Conservation (phyloP, 1,140 invertebrate genomes). For the Drosophila dunni region DNA sequence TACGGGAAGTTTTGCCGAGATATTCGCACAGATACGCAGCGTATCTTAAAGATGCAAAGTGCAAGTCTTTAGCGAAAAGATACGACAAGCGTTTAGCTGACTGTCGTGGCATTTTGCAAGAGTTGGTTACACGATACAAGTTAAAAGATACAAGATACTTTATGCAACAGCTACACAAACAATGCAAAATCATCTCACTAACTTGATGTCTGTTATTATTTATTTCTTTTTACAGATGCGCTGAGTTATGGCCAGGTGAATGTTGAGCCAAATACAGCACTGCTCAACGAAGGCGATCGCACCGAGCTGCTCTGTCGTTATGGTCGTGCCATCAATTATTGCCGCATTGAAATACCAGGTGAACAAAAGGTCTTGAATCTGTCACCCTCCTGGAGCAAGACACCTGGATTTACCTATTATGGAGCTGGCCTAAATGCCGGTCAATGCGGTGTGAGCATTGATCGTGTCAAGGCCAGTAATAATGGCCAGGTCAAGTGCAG, state of each 20-base stretch:
- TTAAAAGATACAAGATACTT: constrained; percentile 55
- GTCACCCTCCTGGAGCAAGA: constrained; percentile 75
- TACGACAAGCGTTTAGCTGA: constrained; percentile 54
- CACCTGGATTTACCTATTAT: constrained; percentile 85
- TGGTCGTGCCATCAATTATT: constrained; percentile 80
- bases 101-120: constrained; percentile 47
- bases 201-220: constrained; percentile 20
- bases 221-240: constrained; percentile 63
- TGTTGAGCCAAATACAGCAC: constrained; percentile 76
- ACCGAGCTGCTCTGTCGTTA: constrained; percentile 85
- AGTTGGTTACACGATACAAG: constrained; percentile 27
- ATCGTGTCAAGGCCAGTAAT: constrained; percentile 87
- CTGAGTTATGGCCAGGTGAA: constrained; percentile 74
- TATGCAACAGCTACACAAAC: constrained; percentile 9
- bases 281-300: constrained; percentile 84
- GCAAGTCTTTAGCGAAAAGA: constrained; percentile 48
- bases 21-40: constrained; percentile 35
- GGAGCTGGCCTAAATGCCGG: constrained; percentile 87
- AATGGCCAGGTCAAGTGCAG: constrained; percentile 89
- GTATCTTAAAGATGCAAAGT: constrained; percentile 63
- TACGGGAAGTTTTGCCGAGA: neutral
- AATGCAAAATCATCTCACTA: constrained; percentile 30
- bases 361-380: constrained; percentile 81
- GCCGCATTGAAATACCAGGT: constrained; percentile 86
- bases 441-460: constrained; percentile 89